Percentiles rank a stretch among this genome's conserved stretches.
Conservation (phyloP, 1,140 invertebrate genomes). For the Teleopsis dalmanni region DNA sequence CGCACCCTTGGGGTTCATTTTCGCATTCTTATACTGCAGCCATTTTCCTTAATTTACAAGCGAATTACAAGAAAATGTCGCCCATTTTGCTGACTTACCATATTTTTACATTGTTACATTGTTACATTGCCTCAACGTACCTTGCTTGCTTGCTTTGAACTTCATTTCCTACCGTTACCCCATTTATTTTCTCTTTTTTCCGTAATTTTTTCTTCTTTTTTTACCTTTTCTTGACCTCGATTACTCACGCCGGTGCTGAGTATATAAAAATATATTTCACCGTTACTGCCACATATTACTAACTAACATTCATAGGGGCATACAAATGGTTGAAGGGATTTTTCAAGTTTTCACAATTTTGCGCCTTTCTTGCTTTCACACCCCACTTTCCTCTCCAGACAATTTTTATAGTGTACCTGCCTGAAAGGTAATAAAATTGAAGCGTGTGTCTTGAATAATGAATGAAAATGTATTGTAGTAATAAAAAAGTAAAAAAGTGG, state of each 20-base stretch:
- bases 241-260: too few species aligned
- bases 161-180: too few species aligned
- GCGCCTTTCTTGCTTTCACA: neutral
- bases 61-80: conserved; percentile 26
- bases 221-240: too few species aligned
- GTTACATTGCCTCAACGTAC: too few species aligned
- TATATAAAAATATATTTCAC: too few species aligned
- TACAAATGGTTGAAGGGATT: too few species aligned
- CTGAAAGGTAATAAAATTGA: conserved; percentile 2
- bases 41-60: conserved; percentile 17
- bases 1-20: conserved; percentile 22
- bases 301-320: too few species aligned
- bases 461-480: neutral
- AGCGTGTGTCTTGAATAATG: neutral
- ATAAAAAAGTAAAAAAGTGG: too few species aligned
- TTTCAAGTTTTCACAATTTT: conserved; percentile 1
- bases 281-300: neutral
- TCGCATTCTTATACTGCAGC: conserved; percentile 9
- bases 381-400: neutral
- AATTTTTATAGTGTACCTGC: neutral
- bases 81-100: conserved; percentile 13
- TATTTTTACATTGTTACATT: too few species aligned
- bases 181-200: too few species aligned
- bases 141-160: too few species aligned
- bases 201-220: too few species aligned